A percentile compares a stretch with the other conserved stretches of the same genome.
Conservation (phyloP, 2,888 invertebrate species). For the Amaurobius ferox region DNA sequence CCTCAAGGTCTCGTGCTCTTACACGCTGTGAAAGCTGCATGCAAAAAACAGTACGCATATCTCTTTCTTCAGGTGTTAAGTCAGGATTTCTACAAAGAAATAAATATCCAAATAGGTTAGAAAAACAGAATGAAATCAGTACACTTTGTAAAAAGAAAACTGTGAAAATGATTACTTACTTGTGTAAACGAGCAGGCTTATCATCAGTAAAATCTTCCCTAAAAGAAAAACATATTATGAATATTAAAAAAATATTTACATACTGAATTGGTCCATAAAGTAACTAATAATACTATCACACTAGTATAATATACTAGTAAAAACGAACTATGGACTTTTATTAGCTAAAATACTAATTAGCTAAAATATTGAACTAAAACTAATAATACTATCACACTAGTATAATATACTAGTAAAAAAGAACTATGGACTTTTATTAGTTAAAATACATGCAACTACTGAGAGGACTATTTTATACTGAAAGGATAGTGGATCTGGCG, state of each 20-base stretch:
- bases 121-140: not conserved
- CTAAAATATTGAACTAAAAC: no score
- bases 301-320: no score
- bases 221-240: not conserved
- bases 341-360: no score
- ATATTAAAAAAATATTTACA: not conserved
- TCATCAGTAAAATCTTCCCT: constrained; percentile 40
- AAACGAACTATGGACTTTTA: no score
- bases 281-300: no score
- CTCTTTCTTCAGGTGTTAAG: constrained; percentile 89
- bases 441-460: no score
- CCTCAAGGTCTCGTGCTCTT: constrained; percentile 94
- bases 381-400: no score
- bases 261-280: not conserved
- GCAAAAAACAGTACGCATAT: constrained; percentile 98
- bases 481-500: no score
- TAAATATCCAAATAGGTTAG: not conserved
- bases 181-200: constrained; percentile 50
- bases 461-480: no score
- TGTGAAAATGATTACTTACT: constrained; percentile 13
- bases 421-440: no score
- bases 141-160: not conserved
- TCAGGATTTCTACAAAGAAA: constrained; percentile 59
- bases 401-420: no score
- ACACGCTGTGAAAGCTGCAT: constrained; percentile 98